These are phyloP conservation scores for Penaeus japonicus DNA, from an alignment of 1,140 invertebrate genomes.

Conservation along the genomic window DNA sequence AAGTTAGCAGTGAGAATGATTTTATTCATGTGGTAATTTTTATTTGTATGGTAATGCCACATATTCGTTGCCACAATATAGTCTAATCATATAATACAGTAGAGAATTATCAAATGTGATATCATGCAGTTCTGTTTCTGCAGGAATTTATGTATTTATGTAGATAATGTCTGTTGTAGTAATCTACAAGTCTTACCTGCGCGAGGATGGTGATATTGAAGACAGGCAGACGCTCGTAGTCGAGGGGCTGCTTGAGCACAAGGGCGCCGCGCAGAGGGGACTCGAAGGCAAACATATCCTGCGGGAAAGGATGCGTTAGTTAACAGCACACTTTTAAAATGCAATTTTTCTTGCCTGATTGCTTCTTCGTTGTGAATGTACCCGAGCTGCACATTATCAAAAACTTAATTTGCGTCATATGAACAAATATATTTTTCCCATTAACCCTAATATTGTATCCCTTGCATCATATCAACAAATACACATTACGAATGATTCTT, in stretches of 20 bases:
- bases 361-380: no score
- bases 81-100: no score
- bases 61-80: no score
- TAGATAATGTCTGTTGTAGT: background rate
- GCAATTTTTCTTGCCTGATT: no score
- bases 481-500: background rate
- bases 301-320: constrained; percentile 58
- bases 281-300: constrained; percentile 83
- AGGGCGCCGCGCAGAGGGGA: constrained; percentile 87
- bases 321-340: background rate
- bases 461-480: background rate
- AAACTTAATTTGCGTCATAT: no score
- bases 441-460: no score
- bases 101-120: no score
- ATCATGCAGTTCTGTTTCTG: background rate
- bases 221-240: constrained; percentile 82
- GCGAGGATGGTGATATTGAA: constrained; percentile 82
- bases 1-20: background rate
- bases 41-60: background rate
- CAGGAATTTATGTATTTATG: background rate
- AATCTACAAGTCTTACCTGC: constrained; percentile 59
- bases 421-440: no score
- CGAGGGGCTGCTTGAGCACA: constrained; percentile 79
- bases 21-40: background rate
- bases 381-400: no score